A percentile compares a stretch with the other conserved stretches of the same genome.
phyloP scores from a whole-genome alignment of 2,797 vertebrate species.

The Ibycter americanus region DNA sequence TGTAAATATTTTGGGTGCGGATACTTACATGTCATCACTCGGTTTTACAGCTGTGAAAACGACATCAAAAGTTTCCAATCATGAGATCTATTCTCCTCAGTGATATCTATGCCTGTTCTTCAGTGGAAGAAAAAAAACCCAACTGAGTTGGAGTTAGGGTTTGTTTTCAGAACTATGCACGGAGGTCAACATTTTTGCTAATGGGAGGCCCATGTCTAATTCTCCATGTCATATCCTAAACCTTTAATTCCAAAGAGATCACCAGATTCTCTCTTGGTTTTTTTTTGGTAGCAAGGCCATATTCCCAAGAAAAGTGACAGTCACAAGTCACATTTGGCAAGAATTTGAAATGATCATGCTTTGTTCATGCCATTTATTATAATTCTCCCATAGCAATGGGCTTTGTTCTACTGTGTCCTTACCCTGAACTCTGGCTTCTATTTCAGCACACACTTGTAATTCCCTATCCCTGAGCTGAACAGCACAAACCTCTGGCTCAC shows the following conservation, averaged over 20 bases:
- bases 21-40: not conserved
- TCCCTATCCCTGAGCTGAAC: not conserved
- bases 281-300: not conserved
- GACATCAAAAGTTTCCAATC: not conserved
- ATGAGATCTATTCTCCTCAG: not conserved
- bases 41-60: slow-evolving; percentile 24
- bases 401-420: not conserved
- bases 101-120: not conserved
- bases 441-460: slow-evolving; percentile 47
- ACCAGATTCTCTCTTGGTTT: not conserved
- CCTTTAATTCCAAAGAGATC: slow-evolving; percentile 44
- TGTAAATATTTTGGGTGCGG: not conserved
- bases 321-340: slow-evolving; percentile 20
- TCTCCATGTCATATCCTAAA: slow-evolving; percentile 14
- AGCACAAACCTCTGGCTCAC: slow-evolving; percentile 33
- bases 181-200: slow-evolving; percentile 1
- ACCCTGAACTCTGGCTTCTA: slow-evolving; percentile 17
- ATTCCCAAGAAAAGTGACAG: slow-evolving; percentile 50
- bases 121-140: not conserved
- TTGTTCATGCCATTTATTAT: slow-evolving; percentile 22
- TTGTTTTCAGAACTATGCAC: not conserved
- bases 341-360: slow-evolving; percentile 3
- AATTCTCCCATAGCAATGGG: not conserved
- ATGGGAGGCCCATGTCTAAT: slow-evolving; percentile 8
- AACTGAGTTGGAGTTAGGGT: not conserved